Percentiles rank a stretch among this genome's conserved stretches.
phyloP scores from a whole-genome alignment of 1,140 invertebrate genomes.

The Ephestia elutella region DNA sequence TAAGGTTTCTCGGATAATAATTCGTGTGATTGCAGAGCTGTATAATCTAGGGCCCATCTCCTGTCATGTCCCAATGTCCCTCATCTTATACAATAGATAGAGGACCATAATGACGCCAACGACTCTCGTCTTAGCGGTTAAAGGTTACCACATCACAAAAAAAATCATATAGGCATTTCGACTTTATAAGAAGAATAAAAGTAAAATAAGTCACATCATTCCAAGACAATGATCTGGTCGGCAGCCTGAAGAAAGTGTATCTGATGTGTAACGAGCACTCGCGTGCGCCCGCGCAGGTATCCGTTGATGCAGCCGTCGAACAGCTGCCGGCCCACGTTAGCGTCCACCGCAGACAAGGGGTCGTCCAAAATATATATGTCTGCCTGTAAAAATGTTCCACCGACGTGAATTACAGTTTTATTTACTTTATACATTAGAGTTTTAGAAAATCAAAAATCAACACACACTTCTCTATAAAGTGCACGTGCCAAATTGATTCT shows the following conservation, averaged over 20 bases:
- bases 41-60: too few species aligned
- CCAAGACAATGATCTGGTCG: constrained; percentile 84
- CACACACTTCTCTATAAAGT: constrained; percentile 77
- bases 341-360: constrained; percentile 86
- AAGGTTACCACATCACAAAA: too few species aligned
- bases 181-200: constrained; percentile 9
- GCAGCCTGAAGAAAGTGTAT: constrained; percentile 85
- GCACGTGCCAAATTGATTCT: constrained; percentile 88
- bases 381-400: constrained; percentile 75
- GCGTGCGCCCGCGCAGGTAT: constrained; percentile 76
- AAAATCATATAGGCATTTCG: too few species aligned
- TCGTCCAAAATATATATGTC: constrained; percentile 91
- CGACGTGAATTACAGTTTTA: background rate
- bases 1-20: too few species aligned
- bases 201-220: constrained; percentile 75
- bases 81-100: too few species aligned
- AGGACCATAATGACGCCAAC: too few species aligned
- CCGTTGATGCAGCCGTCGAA: constrained; percentile 82
- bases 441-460: constrained; percentile 33
- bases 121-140: too few species aligned
- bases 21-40: too few species aligned
- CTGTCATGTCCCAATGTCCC: too few species aligned
- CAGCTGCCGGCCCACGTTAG: constrained; percentile 82
- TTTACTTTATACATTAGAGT: background rate
- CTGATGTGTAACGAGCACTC: constrained; percentile 89